A percentile compares a stretch with the other conserved stretches of the same genome.
phyloP scores from a whole-genome alignment of 2,113 vertebrate genomes.

The Oriolus oriolus region DNA sequence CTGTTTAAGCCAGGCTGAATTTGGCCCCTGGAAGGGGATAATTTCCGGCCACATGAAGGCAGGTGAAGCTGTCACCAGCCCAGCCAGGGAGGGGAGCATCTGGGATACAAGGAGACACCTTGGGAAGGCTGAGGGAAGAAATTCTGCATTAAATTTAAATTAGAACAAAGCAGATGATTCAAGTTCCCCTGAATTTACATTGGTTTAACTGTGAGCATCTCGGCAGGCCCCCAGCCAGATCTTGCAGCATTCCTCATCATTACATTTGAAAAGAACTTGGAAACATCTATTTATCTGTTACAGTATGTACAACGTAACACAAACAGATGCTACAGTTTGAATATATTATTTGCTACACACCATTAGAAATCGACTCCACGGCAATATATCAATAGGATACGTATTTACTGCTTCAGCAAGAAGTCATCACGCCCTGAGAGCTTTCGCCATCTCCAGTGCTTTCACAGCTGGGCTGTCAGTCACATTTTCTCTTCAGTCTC shows the following conservation, averaged over 20 bases:
- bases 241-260: slow-evolving; percentile 7
- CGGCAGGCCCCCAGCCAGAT: not conserved
- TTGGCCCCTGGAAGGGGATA: not conserved
- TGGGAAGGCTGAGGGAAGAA: not conserved
- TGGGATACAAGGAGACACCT: not conserved
- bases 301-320: not conserved
- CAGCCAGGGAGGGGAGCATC: not conserved
- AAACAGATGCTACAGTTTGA: slow-evolving; percentile 9
- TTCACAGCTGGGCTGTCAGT: not conserved
- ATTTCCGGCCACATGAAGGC: not conserved
- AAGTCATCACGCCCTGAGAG: not conserved
- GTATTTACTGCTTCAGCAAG: slow-evolving; percentile 26
- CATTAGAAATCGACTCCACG: not conserved
- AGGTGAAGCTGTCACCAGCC: not conserved
- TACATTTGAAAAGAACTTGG: not conserved
- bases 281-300: slow-evolving; percentile 42
- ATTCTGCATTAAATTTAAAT: not conserved
- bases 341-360: slow-evolving; percentile 44
- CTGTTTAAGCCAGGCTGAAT: not conserved
- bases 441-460: not conserved
- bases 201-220: not conserved
- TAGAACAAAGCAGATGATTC: not conserved
- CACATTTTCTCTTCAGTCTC: not conserved
- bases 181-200: not conserved
- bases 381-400: not conserved